Evolutionary conservation across 2,888 invertebrate species (phyloP).

Genomic region (Oscheius onirici): DNA sequence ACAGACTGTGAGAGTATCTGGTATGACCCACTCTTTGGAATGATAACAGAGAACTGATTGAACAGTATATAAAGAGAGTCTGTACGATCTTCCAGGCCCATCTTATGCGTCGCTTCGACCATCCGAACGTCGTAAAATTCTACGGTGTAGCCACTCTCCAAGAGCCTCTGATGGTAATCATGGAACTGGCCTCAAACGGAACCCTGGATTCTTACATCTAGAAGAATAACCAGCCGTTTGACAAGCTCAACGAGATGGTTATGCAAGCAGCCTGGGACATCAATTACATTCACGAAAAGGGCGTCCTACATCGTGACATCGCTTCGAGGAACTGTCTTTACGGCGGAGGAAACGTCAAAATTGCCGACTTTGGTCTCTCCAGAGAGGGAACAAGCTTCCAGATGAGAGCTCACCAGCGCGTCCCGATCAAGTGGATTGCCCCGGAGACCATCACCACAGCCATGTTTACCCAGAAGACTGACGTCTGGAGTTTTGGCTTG

Average conservation of each 20-base stretch:
- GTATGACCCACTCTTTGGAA: too few species aligned
- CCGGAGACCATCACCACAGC: conserved; percentile 51
- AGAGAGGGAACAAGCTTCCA: conserved; percentile 35
- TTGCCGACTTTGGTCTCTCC: conserved; percentile 53
- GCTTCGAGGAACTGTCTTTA: conserved; percentile 49
- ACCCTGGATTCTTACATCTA: too few species aligned
- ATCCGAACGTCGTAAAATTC: conserved; percentile 51
- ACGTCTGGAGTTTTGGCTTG: conserved; percentile 52
- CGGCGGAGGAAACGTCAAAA: conserved; percentile 45
- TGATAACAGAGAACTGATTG: too few species aligned
- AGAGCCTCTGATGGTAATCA: too few species aligned
- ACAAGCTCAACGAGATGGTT: not conserved
- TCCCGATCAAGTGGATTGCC: conserved; percentile 57
- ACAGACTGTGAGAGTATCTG: too few species aligned
- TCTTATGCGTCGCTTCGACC: conserved; percentile 56
- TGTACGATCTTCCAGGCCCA: too few species aligned
- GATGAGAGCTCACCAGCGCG: conserved; percentile 29
- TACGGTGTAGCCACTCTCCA: conserved; percentile 55
- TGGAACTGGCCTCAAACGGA: too few species aligned
- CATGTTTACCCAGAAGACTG: conserved; percentile 46
- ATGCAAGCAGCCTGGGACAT: conserved; percentile 52
- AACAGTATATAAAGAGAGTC: too few species aligned
- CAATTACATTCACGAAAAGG: conserved; percentile 49
- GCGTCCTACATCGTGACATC: conserved; percentile 36
- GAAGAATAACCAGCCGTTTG: not conserved